Evolutionary conservation across 2,888 invertebrate species (phyloP).

Genomic region (Lochmaea crataegi): DNA sequence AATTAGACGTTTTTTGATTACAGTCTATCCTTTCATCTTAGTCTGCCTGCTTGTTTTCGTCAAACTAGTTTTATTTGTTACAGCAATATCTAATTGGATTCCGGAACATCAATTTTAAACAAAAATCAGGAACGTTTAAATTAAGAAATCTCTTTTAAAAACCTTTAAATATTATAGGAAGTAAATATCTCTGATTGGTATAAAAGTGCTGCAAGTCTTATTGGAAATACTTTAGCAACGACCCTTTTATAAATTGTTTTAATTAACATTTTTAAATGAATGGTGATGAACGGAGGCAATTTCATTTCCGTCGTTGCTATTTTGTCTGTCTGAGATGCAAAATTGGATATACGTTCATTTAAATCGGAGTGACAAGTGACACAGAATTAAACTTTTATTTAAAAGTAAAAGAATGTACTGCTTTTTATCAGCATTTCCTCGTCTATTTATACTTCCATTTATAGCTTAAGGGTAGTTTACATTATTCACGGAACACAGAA

Average conservation of each 20-base stretch:
- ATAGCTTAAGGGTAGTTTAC: neutral
- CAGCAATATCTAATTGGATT: neutral
- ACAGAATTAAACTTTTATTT: neutral
- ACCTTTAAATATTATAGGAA: neutral
- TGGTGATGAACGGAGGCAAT: neutral
- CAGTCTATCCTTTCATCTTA: neutral
- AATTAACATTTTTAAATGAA: conserved; percentile 20
- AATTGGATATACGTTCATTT: conserved; percentile 18
- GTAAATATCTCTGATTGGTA: neutral
- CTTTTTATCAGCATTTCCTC: neutral
- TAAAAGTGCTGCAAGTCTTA: neutral
- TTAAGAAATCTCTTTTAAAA: neutral
- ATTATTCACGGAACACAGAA: neutral
- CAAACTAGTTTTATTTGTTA: neutral
- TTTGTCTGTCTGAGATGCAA: conserved; percentile 12
- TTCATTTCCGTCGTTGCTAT: conserved; percentile 18
- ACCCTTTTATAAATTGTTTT: conserved; percentile 9
- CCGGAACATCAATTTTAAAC: too few relatives aligned
- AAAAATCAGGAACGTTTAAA: neutral
- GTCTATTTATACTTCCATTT: neutral
- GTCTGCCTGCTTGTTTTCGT: neutral
- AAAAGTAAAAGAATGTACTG: neutral
- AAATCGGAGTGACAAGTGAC: conserved; percentile 6
- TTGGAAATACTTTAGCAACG: conserved; percentile 6
- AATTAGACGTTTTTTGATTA: too few relatives aligned